Percentiles rank a stretch among this genome's conserved stretches.
phyloP scores from a whole-genome alignment of 2,888 invertebrate genomes.

The Rhodophaea formosa region DNA sequence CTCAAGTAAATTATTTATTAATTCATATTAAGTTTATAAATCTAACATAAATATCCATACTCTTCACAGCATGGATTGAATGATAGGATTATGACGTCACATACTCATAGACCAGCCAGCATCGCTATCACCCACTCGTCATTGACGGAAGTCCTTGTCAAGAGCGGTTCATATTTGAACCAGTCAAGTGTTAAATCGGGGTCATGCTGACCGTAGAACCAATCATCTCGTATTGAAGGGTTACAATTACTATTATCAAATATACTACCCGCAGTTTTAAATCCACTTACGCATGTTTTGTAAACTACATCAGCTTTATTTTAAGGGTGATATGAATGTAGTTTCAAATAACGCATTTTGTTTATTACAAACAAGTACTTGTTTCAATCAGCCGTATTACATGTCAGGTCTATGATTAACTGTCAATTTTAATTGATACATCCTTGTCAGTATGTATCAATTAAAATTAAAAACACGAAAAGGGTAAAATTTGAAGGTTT shows the following conservation, averaged over 20 bases:
- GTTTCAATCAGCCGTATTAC: constrained; percentile 53
- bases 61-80: not conserved
- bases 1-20: too few species aligned
- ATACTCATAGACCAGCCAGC: constrained; percentile 6
- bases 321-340: constrained; percentile 1
- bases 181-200: constrained; percentile 58
- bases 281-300: constrained; percentile 16
- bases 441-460: constrained; percentile 36
- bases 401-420: constrained; percentile 53
- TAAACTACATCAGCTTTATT: constrained; percentile 9
- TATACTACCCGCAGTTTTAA: constrained; percentile 39
- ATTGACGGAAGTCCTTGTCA: constrained; percentile 62
- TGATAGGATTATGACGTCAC: constrained; percentile 11
- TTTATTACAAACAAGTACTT: constrained; percentile 39
- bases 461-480: not conserved
- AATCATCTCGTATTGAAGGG: constrained; percentile 34
- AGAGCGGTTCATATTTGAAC: constrained; percentile 65
- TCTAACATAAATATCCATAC: too few species aligned
- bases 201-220: constrained; percentile 41
- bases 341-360: constrained; percentile 31
- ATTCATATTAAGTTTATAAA: too few species aligned
- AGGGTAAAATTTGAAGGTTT: too few species aligned
- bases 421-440: constrained; percentile 60
- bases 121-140: constrained; percentile 35
- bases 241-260: constrained; percentile 22